Evolutionary conservation across 2,113 vertebrate genomes (phyloP).

Genomic region (Danionella cerebrum): DNA sequence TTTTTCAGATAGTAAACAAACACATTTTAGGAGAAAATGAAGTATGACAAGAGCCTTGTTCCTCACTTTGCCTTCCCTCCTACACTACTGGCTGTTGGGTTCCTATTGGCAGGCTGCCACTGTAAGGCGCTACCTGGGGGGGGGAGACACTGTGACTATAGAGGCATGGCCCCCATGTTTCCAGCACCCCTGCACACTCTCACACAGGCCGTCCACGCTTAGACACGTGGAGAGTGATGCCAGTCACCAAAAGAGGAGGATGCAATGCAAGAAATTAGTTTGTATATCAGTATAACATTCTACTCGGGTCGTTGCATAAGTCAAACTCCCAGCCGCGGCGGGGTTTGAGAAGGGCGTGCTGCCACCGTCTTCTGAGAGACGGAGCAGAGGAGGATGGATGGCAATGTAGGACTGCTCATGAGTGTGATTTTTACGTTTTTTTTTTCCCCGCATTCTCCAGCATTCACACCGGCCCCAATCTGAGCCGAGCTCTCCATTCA

Average conservation of each 20-base stretch:
- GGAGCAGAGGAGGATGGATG: slow-evolving; percentile 44
- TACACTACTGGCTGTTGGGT: slow-evolving; percentile 86
- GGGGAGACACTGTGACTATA: slow-evolving; percentile 63
- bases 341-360: slow-evolving; percentile 65
- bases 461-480: slow-evolving; percentile 50
- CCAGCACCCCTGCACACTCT: slow-evolving; percentile 46
- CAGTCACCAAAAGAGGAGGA: slow-evolving; percentile 29
- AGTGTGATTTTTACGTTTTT: slow-evolving; percentile 45
- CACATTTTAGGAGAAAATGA: slow-evolving; percentile 90
- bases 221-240: slow-evolving; percentile 38
- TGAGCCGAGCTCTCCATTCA: slow-evolving; percentile 58
- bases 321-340: slow-evolving; percentile 57
- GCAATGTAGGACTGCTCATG: slow-evolving; percentile 52
- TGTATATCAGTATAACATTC: slow-evolving; percentile 69
- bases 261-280: slow-evolving; percentile 58
- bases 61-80: slow-evolving; percentile 89
- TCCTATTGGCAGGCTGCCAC: slow-evolving; percentile 79
- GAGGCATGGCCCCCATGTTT: slow-evolving; percentile 63
- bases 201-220: slow-evolving; percentile 31
- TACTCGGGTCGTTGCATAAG: slow-evolving; percentile 73
- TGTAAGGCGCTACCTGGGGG: slow-evolving; percentile 78
- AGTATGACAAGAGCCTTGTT: slow-evolving; percentile 73
- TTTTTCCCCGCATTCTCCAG: slow-evolving; percentile 61
- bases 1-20: slow-evolving; percentile 93
- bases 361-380: slow-evolving; percentile 42